Evolutionary conservation across 2,888 invertebrate genomes (phyloP), one percentile per base, ranked within the genome.

Genomic region (Clostera curtula): DNA sequence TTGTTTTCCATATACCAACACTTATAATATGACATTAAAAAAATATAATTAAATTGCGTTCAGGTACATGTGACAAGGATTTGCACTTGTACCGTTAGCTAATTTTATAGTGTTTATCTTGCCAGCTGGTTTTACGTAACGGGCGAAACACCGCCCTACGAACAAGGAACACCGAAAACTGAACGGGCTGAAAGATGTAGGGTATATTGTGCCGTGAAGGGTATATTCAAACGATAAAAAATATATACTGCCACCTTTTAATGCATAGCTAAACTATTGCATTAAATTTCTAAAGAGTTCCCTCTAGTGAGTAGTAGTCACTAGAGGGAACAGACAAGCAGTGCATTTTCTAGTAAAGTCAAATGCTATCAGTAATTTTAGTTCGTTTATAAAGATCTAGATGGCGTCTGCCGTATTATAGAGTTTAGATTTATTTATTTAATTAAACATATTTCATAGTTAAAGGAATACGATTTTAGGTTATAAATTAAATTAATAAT

Each of bases 91-190:
- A 29, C 17, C 29, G 24, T 26, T 33, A 25, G 25, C 39, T 35
- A n/a, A n/a, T 34, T 29, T 37, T 36, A 29, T 44, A 54, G 51
- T 68, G 62, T 68, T 72, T 68, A 65, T 60, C 59, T 60, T 62
- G 57, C 59, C 61, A 66, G 68, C 58, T 60, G 63, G 62, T 63
- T 74, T 61, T 73, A 75, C 68, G 74, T 74, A 77, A 75, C 68
- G 60, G 51, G 50, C 60, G 56, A 72, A 74, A 74, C 76, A 69
- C 76, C 72, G 63, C 76, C 73, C 70, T 73, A 64, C 70, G 48
- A 49, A 56, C 70, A 71, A 51, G 53, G 66, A 63, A 69, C 74
- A 64, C 66, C 65, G 69, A 64, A 71, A 66, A 80, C 80, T 76
- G 70, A 75, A 69, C 65, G 46, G 56, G 54, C 69, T 73, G 69